These are phyloP conservation scores for Temnothorax ravouxi DNA, from an alignment of 2,888 invertebrate genomes.

Conservation along the genomic window DNA sequence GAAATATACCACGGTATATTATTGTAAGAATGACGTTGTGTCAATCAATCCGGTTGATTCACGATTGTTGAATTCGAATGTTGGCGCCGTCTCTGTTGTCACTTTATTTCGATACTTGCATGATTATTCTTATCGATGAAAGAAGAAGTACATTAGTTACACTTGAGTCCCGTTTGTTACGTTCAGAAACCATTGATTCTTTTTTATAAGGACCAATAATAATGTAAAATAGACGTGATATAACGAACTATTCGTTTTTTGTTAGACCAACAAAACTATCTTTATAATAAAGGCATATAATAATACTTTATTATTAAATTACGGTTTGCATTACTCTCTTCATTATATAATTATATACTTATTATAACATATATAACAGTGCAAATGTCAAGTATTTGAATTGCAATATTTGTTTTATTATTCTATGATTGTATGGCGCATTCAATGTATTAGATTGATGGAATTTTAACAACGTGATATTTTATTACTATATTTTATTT, in stretches of 20 bases:
- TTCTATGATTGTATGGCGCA: background rate
- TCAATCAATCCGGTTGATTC: conserved; percentile 27
- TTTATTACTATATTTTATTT: background rate
- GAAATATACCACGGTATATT: conserved; percentile 19
- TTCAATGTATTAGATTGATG: background rate
- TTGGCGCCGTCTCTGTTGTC: conserved; percentile 8
- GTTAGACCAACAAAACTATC: background rate
- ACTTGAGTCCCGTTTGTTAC: conserved; percentile 5
- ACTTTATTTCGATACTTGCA: conserved; percentile 14
- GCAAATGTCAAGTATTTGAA: background rate
- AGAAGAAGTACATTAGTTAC: conserved; percentile 19
- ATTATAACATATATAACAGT: background rate
- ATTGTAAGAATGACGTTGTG: conserved; percentile 30
- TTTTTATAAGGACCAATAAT: background rate
- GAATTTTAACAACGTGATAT: background rate
- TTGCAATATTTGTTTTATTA: background rate
- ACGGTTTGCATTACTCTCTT: background rate
- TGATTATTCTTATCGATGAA: conserved; percentile 21
- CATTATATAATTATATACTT: background rate
- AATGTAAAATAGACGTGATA: background rate
- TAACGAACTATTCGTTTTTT: background rate
- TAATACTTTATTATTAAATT: background rate
- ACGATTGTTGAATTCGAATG: conserved; percentile 33
- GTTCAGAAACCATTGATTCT: background rate
- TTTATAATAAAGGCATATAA: conserved; percentile 1